Conservation (phyloP, 1,140 invertebrate genomes). For the Polypedilum vanderplanki region DNA sequence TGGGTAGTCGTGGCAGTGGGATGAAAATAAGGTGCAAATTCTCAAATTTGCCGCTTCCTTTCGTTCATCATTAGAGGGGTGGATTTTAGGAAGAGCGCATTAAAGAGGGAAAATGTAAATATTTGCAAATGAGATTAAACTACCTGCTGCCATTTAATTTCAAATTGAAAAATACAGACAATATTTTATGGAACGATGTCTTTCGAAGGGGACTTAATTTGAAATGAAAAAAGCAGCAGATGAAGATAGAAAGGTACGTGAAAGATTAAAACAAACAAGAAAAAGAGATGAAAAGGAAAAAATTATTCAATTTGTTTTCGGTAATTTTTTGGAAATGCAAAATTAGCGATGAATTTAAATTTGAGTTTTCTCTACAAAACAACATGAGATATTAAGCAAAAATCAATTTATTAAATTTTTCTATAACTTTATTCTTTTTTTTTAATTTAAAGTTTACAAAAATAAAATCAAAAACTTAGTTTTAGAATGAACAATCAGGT, state of each 20-base stretch:
- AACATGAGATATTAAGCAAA: too few species aligned
- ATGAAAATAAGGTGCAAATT: constrained; percentile 26
- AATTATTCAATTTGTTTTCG: too few species aligned
- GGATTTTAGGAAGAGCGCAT: background rate
- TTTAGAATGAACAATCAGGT: too few species aligned
- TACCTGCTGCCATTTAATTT: constrained; percentile 15
- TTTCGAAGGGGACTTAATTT: background rate
- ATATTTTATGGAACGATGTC: background rate
- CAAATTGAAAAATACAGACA: background rate
- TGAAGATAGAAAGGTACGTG: background rate
- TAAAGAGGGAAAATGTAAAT: background rate
- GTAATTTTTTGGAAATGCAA: too few species aligned
- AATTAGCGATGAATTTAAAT: too few species aligned
- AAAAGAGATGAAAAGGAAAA: background rate
- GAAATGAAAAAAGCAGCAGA: background rate
- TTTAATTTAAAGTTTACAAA: too few species aligned
- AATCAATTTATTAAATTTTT: too few species aligned
- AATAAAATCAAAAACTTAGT: too few species aligned
- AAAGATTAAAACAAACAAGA: background rate
- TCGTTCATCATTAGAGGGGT: background rate
- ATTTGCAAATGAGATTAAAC: constrained; percentile 24
- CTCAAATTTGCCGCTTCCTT: constrained; percentile 8
- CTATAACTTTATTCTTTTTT: too few species aligned
- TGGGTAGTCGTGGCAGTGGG: background rate
- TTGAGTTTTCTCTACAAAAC: too few species aligned